phyloP scores from a whole-genome alignment of 2,797 vertebrate species.

The Leuciscus waleckii region DNA sequence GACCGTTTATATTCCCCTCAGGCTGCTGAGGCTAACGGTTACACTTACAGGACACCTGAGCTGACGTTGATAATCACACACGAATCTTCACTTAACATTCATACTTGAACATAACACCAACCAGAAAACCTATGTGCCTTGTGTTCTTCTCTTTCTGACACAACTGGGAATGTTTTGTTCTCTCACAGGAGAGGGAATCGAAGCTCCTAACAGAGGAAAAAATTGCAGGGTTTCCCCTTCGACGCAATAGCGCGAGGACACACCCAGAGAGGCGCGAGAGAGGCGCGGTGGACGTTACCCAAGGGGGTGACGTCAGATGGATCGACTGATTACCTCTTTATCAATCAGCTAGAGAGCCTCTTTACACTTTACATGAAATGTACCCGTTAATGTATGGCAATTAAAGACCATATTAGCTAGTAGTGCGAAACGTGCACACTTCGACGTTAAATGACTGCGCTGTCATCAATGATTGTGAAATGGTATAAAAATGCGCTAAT shows the following conservation, averaged over 20 bases:
- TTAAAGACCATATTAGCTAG: not conserved
- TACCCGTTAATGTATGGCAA: constrained; percentile 1
- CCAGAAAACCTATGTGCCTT: not conserved
- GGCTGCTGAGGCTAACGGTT: not conserved
- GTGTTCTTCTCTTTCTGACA: constrained; percentile 10
- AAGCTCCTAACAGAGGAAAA: constrained; percentile 66
- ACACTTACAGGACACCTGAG: not conserved
- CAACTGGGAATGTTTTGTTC: constrained; percentile 65
- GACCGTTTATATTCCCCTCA: not conserved
- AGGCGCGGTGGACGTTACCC: constrained; percentile 62
- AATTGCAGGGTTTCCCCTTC: constrained; percentile 78
- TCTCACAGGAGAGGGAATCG: constrained; percentile 71
- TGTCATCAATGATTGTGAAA: not conserved
- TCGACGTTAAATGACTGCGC: not conserved
- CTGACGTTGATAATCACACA: not conserved
- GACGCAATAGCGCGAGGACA: constrained; percentile 78
- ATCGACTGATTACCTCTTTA: constrained; percentile 46
- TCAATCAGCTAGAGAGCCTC: constrained; percentile 44
- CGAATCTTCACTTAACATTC: not conserved
- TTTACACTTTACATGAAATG: constrained; percentile 5
- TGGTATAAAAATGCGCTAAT: not conserved
- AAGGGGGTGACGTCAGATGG: constrained; percentile 71
- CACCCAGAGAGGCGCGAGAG: constrained; percentile 71
- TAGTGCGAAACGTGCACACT: not conserved
- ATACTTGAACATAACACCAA: not conserved